Conservation (phyloP, 2,888 invertebrate species). For the Deroplatys truncata region DNA sequence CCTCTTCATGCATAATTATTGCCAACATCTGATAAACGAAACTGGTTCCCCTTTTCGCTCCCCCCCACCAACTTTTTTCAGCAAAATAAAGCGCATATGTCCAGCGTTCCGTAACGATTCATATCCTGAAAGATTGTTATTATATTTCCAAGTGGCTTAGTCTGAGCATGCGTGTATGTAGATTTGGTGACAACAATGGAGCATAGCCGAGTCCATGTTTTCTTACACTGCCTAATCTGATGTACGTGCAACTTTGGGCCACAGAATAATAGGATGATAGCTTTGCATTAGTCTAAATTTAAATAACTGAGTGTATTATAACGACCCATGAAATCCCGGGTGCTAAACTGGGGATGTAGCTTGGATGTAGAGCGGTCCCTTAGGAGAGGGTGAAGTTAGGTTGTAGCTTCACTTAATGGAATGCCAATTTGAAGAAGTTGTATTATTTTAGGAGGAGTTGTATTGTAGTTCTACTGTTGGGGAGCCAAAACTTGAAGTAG, state of each 20-base stretch:
- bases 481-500: too few relatives aligned
- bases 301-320: too few relatives aligned
- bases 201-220: not conserved
- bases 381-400: too few relatives aligned
- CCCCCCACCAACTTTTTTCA: not conserved
- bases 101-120: conserved; percentile 16
- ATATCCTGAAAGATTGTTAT: conserved; percentile 13
- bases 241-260: not conserved
- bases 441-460: too few relatives aligned
- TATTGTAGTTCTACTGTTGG: too few relatives aligned
- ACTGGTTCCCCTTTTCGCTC: conserved; percentile 3
- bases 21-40: conserved; percentile 23
- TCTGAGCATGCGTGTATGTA: not conserved
- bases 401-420: too few relatives aligned
- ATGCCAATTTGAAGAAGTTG: too few relatives aligned
- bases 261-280: too few relatives aligned
- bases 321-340: too few relatives aligned
- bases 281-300: too few relatives aligned
- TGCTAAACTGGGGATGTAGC: too few relatives aligned
- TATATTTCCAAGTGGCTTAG: conserved; percentile 1
- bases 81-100: conserved; percentile 13
- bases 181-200: conserved; percentile 2
- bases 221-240: conserved; percentile 4
- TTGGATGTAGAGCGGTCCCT: too few relatives aligned
- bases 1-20: conserved; percentile 28